Evolutionary conservation across 2,888 invertebrate species (phyloP), one percentile per base, ranked within the genome.

Genomic region (Deladenus siricidicola): DNA sequence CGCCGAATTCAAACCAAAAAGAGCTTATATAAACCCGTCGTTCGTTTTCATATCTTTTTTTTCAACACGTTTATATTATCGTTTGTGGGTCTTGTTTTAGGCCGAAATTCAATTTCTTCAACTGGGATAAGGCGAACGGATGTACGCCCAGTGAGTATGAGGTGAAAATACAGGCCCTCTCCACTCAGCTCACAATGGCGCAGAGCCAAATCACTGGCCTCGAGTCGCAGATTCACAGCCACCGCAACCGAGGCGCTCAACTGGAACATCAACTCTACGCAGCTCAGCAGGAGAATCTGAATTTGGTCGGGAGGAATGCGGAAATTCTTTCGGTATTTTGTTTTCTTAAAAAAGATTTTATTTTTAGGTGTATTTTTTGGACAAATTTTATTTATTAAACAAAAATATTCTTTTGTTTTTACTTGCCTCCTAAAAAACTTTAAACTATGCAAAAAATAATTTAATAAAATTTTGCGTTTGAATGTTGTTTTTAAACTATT

Each of bases 161-260:
- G 21, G 30, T 43, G 30, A 42, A 43, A 26, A 30, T 43, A 19
- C 56, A 60, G 14, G 50, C 60, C 21, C 34, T 60, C 19, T 48
- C 47, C 17, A 26, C 50, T 19, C 60, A 60, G 23, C 23, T 60
- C 6, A 57, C 47, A n/a, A 28, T 51, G 39, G 60, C 58, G 19
- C 60, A 56, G 17, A 51, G 43, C 17, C 60, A 60, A 60, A 51
- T 60, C 24, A 30, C 58, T 24, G 51, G 42, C 10, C 48, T 60
- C 29, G 60, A 60, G 30, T n/a, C 39, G 6, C 30, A 60, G 23
- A 42, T 60, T 23, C 21, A 50, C 28, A 50, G 29, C 30, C 10
- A 39, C 4, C 8, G 51, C 29, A 47, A 59, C 34, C 30, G 47
- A 21, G 21, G 56, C 56, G 29, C 28, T 60, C 49, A 60, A 26